These are phyloP conservation scores for Promerops cafer DNA, from an alignment of 2,113 vertebrate genomes.

Conservation along the genomic window DNA sequence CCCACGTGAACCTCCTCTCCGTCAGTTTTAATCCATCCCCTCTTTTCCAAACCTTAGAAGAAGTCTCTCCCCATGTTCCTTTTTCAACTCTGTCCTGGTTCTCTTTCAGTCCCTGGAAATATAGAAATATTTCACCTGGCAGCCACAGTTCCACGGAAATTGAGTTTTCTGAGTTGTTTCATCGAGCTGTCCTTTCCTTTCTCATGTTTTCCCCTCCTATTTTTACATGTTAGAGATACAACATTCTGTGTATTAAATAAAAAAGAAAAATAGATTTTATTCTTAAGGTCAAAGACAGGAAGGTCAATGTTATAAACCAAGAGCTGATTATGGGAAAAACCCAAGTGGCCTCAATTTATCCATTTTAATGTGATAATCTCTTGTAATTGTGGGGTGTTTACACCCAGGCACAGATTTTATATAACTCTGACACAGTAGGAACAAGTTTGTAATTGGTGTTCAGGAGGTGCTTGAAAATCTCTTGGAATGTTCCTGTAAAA, in stretches of 20 bases:
- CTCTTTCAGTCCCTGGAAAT: background rate
- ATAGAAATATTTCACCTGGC: background rate
- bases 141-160: background rate
- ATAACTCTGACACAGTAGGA: background rate
- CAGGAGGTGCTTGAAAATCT: background rate
- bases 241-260: background rate
- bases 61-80: background rate
- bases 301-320: background rate
- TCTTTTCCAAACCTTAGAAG: background rate
- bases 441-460: background rate
- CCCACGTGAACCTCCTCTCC: background rate
- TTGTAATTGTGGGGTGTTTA: background rate
- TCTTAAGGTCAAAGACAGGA: background rate
- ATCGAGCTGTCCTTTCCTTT: rapidly evolving
- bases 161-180: background rate
- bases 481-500: background rate
- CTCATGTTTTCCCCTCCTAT: rapidly evolving
- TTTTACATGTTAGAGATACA: background rate
- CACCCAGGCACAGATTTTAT: background rate
- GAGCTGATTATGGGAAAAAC: background rate
- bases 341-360: background rate
- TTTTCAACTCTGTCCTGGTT: background rate
- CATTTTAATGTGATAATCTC: background rate
- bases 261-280: background rate
- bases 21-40: background rate